A percentile compares a stretch with the other conserved stretches of the same genome.
These are phyloP conservation scores for Pseudorasbora parva DNA, from an alignment of 2,113 vertebrate genomes.

Conservation along the genomic window DNA sequence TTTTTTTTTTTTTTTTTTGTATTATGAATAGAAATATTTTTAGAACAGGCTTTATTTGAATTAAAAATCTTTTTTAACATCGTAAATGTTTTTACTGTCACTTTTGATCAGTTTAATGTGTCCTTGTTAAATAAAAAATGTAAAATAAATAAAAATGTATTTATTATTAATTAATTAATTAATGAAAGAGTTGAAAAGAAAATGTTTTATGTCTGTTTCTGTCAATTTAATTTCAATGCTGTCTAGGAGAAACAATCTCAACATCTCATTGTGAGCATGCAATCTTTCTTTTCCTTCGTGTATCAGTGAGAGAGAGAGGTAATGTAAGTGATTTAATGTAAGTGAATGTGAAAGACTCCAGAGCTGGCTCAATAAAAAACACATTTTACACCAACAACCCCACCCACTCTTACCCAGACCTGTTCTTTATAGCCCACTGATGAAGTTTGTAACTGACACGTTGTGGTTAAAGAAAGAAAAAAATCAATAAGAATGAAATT, in stretches of 20 bases:
- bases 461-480: conserved; percentile 14
- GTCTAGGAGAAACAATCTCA: background rate
- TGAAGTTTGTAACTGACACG: conserved; percentile 43
- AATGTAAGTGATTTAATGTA: conserved; percentile 7
- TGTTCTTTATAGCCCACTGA: conserved; percentile 20
- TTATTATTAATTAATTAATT: no score
- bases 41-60: no score
- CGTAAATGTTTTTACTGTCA: no score
- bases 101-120: no score
- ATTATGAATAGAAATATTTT: no score
- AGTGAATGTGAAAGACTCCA: conserved; percentile 46
- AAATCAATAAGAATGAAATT: conserved; percentile 53
- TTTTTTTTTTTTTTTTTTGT: no score
- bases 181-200: background rate
- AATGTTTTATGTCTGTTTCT: background rate
- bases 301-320: background rate
- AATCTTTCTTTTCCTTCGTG: background rate
- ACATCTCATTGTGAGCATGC: background rate
- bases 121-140: no score
- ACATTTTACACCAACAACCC: conserved; percentile 40
- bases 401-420: background rate
- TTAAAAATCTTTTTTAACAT: no score
- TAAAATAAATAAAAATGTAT: no score
- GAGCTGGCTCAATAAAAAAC: conserved; percentile 56
- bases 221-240: background rate